Conservation (phyloP, 2,888 invertebrate species). For the Archaeoteleia sp. region DNA sequence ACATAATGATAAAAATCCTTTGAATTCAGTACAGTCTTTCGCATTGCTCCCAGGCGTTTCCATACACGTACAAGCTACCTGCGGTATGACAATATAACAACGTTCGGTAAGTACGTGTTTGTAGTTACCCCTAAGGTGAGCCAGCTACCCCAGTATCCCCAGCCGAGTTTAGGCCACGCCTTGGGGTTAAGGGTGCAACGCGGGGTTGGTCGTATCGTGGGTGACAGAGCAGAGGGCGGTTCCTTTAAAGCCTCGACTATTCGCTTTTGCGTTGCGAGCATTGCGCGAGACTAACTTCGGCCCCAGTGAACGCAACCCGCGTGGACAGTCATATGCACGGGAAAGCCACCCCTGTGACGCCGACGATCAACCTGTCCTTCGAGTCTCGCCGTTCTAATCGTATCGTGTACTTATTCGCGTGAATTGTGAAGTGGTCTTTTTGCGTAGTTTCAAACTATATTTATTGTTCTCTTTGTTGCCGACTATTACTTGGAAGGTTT, state of each 20-base stretch:
- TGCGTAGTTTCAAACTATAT: not conserved
- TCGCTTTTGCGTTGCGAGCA: constrained; percentile 53
- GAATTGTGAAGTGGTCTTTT: constrained; percentile 38
- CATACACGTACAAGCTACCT: constrained; percentile 44
- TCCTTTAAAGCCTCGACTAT: constrained; percentile 51
- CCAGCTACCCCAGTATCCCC: constrained; percentile 56
- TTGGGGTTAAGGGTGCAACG: constrained; percentile 57
- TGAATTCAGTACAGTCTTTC: constrained; percentile 12
- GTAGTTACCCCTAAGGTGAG: constrained; percentile 74
- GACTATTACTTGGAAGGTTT: too few species aligned
- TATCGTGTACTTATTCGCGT: constrained; percentile 18
- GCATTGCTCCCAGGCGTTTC: constrained; percentile 16
- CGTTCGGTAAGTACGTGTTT: constrained; percentile 74
- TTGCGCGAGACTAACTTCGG: constrained; percentile 43
- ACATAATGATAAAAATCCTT: not conserved
- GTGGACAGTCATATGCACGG: constrained; percentile 54
- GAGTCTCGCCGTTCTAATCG: constrained; percentile 18
- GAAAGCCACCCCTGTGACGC: constrained; percentile 46
- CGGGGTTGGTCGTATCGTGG: constrained; percentile 64
- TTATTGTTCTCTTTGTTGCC: not conserved
- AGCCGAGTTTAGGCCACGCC: constrained; percentile 64
- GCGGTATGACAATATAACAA: constrained; percentile 64
- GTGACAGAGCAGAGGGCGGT: constrained; percentile 69
- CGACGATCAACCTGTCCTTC: constrained; percentile 27
- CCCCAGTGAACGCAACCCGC: constrained; percentile 49